Evolutionary conservation across 1,140 invertebrate species (phyloP).

Genomic region (Antheraea mylitta): DNA sequence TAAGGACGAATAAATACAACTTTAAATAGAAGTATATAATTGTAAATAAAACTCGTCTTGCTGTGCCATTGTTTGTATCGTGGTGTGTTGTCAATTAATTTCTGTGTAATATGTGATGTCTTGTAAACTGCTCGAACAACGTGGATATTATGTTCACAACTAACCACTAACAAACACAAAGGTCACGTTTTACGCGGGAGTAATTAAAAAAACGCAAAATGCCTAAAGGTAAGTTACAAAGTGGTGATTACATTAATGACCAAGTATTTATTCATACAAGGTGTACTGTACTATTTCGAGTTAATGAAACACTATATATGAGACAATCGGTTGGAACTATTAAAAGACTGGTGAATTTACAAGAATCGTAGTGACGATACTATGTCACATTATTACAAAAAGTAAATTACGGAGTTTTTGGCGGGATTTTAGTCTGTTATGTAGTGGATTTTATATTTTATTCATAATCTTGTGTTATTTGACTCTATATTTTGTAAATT

Average conservation of each 20-base stretch:
- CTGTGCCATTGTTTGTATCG: constrained; percentile 24
- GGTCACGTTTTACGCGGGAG: constrained; percentile 18
- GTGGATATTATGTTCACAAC: constrained; percentile 30
- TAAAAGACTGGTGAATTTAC: background rate
- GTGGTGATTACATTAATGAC: background rate
- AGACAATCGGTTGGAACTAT: background rate
- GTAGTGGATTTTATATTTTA: too few relatives aligned
- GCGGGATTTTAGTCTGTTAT: too few relatives aligned
- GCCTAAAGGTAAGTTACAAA: constrained; percentile 57
- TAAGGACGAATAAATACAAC: background rate
- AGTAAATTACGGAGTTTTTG: too few relatives aligned
- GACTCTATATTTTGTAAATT: too few relatives aligned
- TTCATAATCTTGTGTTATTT: too few relatives aligned
- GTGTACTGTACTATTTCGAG: background rate
- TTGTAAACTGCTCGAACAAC: constrained; percentile 39
- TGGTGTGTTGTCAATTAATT: constrained; percentile 30
- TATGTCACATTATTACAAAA: background rate
- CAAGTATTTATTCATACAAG: background rate
- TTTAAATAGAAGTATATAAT: background rate
- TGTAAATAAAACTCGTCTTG: constrained; percentile 7
- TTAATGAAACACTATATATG: background rate
- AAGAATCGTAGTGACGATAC: background rate
- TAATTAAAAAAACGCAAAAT: constrained; percentile 33
- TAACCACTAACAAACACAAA: constrained; percentile 30
- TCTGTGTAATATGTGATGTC: constrained; percentile 52